These are phyloP conservation scores for Oscheius onirici DNA, from an alignment of 2,888 invertebrate genomes.

Conservation along the genomic window DNA sequence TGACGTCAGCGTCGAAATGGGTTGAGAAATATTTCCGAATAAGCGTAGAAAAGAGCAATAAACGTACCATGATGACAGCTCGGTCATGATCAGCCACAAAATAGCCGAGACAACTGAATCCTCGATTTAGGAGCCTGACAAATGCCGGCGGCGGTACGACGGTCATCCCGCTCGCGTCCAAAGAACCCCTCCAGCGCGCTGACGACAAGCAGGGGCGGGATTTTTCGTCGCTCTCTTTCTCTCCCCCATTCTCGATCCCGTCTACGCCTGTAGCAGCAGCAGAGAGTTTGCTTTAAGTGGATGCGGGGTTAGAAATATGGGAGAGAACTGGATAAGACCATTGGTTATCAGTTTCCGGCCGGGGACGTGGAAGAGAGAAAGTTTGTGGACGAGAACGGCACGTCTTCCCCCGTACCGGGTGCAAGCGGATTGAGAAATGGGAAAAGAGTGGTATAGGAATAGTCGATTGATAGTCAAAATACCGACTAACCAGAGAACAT, in stretches of 20 bases:
- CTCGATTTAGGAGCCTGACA: slow-evolving; percentile 49
- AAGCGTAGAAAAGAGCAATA: neutral
- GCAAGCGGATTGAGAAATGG: no score
- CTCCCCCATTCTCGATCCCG: no score
- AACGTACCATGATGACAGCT: slow-evolving; percentile 56
- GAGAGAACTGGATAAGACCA: slow-evolving; percentile 18
- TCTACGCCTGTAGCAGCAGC: neutral
- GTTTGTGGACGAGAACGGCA: neutral
- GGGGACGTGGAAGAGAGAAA: neutral
- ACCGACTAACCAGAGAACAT: no score
- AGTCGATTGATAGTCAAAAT: no score
- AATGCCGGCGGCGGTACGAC: slow-evolving; percentile 45
- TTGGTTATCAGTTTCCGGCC: neutral
- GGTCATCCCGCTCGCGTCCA: slow-evolving; percentile 10
- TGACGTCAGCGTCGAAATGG: no score
- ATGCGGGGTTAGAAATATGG: no score
- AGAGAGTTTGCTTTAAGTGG: slow-evolving; percentile 18
- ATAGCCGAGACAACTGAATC: slow-evolving; percentile 50
- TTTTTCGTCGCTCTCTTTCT: no score
- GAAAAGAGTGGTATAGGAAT: no score
- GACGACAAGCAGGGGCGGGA: no score
- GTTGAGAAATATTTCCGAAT: no score
- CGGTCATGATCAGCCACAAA: slow-evolving; percentile 60
- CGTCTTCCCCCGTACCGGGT: neutral
- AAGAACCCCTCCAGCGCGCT: no score